These are phyloP conservation scores for Ptychadena robeensis DNA, from an alignment of 2,797 vertebrate species.

Conservation along the genomic window DNA sequence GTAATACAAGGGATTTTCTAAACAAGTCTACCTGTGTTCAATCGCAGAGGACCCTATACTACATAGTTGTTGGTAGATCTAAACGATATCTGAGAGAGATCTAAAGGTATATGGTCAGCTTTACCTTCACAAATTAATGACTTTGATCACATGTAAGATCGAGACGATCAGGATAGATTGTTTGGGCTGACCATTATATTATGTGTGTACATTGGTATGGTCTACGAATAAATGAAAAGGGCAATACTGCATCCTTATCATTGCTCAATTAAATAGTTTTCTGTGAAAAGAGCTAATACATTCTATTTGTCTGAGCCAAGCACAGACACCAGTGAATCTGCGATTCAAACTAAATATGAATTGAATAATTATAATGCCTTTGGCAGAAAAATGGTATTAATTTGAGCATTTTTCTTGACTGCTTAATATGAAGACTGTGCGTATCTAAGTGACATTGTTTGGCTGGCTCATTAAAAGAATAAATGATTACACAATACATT, in stretches of 20 bases:
- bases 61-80: too few species aligned
- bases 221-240: background rate
- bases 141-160: too few species aligned
- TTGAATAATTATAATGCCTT: background rate
- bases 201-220: too few species aligned
- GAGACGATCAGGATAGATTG: too few species aligned
- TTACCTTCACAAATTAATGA: too few species aligned
- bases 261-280: background rate
- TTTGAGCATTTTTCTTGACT: background rate
- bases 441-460: conserved; percentile 13
- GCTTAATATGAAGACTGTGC: conserved; percentile 1
- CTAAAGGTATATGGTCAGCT: too few species aligned
- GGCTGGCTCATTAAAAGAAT: conserved; percentile 21
- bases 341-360: background rate
- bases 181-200: too few species aligned
- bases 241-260: background rate
- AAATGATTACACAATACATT: conserved; percentile 30
- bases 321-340: background rate
- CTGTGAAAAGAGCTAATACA: background rate
- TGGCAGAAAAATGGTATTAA: background rate
- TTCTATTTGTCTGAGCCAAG: background rate
- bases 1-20: too few species aligned
- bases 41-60: too few species aligned
- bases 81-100: too few species aligned
- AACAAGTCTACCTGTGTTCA: too few species aligned